Evolutionary conservation across 1,140 invertebrate species (phyloP), one percentile per base, ranked within the genome.

Genomic region (Dendroctonus valens): DNA sequence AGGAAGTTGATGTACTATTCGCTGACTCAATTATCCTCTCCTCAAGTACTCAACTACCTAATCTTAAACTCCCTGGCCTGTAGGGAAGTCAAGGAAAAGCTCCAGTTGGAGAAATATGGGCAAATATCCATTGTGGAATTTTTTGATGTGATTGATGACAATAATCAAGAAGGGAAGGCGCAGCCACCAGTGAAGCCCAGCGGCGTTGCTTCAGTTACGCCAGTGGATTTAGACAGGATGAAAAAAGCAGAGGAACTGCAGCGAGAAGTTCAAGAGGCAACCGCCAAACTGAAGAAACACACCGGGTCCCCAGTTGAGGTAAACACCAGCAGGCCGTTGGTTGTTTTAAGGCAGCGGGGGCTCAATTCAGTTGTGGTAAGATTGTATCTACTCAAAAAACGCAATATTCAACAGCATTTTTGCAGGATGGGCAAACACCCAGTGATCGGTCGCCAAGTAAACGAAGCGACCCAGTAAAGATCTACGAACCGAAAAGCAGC

Each of bases 1-100:
- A 86, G 83, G 74, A 83, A 80, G 65, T 74, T 87, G 7, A 79
- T 84, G 44, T 73, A 55, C 37, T 83, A 81, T 65, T 77, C 83
- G 55, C 72, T 82, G 41, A 78, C 73, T 54, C 79, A 78, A 11
- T 69, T 84, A 49, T 78, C 80, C 9, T 75, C 82, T 68, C 83
- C 83, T 7, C 70, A 76, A 38, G 82, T 83, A 78, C 63, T 85
- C n/a, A 84, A 84, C 78, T 80, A 82, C 69, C 78, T 79, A 66
- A 67, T 85, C 40, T 51, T 75, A 8, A 71, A 69, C 41, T 6
- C 61, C 44, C 52, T 74, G 46, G 62, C 64, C 48, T 61, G 68
- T 2, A 57, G 57, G 59, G 59, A 55, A 65, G 64, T 61, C 41
- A 75, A 50, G 41, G 41, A 55, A 38, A 70, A 65, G 38, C 69